Evolutionary conservation across 2,888 invertebrate genomes (phyloP).

Genomic region (Apocheima hispidaria): DNA sequence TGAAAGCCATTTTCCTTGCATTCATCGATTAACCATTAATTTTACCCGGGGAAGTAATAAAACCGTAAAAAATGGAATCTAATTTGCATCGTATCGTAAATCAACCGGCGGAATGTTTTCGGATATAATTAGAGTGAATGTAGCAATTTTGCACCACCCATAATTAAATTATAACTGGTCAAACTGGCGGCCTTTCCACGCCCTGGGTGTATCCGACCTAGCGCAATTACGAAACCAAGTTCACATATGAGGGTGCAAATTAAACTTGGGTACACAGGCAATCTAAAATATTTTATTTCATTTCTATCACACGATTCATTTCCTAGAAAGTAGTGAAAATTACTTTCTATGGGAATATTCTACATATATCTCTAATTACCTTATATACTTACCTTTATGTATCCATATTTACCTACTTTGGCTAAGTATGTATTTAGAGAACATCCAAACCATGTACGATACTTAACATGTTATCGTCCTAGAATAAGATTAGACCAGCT

Average conservation of each 20-base stretch:
- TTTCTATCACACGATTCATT: conserved; percentile 1
- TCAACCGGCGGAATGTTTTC: conserved; percentile 53
- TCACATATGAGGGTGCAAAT: conserved; percentile 63
- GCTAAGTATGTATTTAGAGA: not conserved
- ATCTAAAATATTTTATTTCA: conserved; percentile 16
- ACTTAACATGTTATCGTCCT: conserved; percentile 9
- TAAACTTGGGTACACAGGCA: conserved; percentile 44
- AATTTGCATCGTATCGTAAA: conserved; percentile 50
- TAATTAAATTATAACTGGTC: conserved; percentile 61
- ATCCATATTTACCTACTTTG: no score
- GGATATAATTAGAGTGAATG: conserved; percentile 40
- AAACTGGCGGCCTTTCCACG: conserved; percentile 52
- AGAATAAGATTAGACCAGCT: conserved; percentile 28
- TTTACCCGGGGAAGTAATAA: conserved; percentile 45
- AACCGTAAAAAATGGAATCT: conserved; percentile 52
- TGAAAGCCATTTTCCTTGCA: conserved; percentile 47
- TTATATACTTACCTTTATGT: no score
- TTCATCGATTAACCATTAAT: conserved; percentile 53
- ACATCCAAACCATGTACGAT: not conserved
- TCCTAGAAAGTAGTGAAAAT: no score
- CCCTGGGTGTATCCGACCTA: conserved; percentile 44
- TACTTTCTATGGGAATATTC: no score
- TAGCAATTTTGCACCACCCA: conserved; percentile 54
- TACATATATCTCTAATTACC: no score
- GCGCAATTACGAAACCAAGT: conserved; percentile 56